Evolutionary conservation across 2,888 invertebrate genomes (phyloP).

Genomic region (Tortrix viridana): DNA sequence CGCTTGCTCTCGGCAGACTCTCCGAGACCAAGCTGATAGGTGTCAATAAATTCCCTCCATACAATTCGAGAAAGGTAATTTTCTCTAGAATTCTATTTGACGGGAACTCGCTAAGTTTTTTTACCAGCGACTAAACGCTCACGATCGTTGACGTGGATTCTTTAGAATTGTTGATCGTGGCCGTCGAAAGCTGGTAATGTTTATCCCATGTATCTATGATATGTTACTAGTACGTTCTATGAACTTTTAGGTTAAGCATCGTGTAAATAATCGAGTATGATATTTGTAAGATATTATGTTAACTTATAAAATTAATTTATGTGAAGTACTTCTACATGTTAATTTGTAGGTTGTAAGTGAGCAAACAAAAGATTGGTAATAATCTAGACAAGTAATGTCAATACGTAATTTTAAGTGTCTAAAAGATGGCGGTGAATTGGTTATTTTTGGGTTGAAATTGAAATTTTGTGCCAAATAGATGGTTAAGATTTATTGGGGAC

Average conservation of each 20-base stretch:
- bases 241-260: conserved; percentile 86
- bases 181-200: conserved; percentile 87
- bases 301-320: conserved; percentile 27
- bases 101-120: conserved; percentile 72
- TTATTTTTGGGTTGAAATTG: conserved; percentile 41
- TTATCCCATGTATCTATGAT: conserved; percentile 99
- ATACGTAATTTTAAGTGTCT: conserved; percentile 32
- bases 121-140: conserved; percentile 73
- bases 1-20: conserved; percentile 50
- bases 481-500: conserved; percentile 73
- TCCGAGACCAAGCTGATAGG: conserved; percentile 57
- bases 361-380: conserved; percentile 13
- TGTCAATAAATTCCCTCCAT: conserved; percentile 71
- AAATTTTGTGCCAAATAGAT: conserved; percentile 83
- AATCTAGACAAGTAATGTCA: conserved; percentile 32
- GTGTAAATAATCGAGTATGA: conserved; percentile 62
- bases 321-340: conserved; percentile 19
- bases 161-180: conserved; percentile 42
- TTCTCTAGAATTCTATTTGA: conserved; percentile 79
- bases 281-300: conserved; percentile 35
- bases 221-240: conserved; percentile 98
- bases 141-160: conserved; percentile 47
- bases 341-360: conserved; percentile 16
- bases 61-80: conserved; percentile 84
- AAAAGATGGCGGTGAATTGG: conserved; percentile 43